Evolutionary conservation across 2,113 vertebrate species (phyloP).

Genomic region (Oryzias woworae): DNA sequence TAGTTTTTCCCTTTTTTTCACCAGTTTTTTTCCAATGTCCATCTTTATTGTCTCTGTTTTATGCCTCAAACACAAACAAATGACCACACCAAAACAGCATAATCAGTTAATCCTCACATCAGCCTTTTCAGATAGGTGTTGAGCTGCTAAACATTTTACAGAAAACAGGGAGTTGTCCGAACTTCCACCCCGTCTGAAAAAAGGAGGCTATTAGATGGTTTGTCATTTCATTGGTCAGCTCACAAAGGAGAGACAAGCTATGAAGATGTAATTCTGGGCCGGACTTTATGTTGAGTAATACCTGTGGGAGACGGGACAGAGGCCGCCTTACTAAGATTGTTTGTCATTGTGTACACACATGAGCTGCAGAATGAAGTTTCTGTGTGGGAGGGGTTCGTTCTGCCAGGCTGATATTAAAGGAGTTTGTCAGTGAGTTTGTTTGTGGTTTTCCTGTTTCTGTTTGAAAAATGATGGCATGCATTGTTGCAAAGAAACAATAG

Average conservation of each 20-base stretch:
- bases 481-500: not conserved
- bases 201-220: slow-evolving; percentile 24
- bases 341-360: not conserved
- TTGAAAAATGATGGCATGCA: not conserved
- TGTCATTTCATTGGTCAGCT: slow-evolving; percentile 31
- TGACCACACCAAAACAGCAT: slow-evolving; percentile 10
- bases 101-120: slow-evolving; percentile 48
- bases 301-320: slow-evolving; percentile 24
- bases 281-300: slow-evolving; percentile 46
- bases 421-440: not conserved
- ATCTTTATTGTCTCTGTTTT: not conserved
- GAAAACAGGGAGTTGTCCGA: slow-evolving; percentile 27
- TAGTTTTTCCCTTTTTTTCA: not conserved
- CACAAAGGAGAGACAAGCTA: slow-evolving; percentile 28
- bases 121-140: slow-evolving; percentile 18
- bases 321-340: not conserved
- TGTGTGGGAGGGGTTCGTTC: not conserved
- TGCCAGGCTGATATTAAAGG: not conserved
- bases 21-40: not conserved
- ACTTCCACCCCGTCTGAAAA: slow-evolving; percentile 36
- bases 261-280: slow-evolving; percentile 23
- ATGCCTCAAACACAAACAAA: slow-evolving; percentile 19
- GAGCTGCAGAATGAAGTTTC: too few species aligned
- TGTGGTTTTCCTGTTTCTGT: not conserved
- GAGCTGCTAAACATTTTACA: slow-evolving; percentile 18